Evolutionary conservation across 2,797 vertebrate species (phyloP), one percentile per base, ranked within the genome.

Genomic region (Pangasius larnaudii): DNA sequence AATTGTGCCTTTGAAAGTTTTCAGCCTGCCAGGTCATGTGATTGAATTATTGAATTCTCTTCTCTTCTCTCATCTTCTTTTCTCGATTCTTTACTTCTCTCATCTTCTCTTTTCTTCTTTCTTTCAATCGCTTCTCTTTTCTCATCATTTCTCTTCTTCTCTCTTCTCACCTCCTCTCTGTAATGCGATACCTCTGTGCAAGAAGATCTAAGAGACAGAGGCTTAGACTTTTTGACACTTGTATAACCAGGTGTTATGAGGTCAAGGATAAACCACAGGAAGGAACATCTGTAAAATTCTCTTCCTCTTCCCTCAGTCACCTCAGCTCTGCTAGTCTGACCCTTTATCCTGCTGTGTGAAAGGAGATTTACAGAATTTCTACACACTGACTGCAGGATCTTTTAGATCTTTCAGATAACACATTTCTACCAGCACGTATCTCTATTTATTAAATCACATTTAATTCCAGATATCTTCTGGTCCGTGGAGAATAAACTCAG

Each of bases 181-280:
- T 65, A 49, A 65, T 0, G 1, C 33, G 59, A 83, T 63, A 42
- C 24, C 5, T 63, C 59, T 82, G 58, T 63, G 80, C 5, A 83
- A n/a, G n/a, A 65, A 67, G 81, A 83, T 83, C 81, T 67, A 83
- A 83, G 61, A 81, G 33, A 16, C 78, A 27, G 33, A 42, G 79
- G 33, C 56, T 42, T 27, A 27, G 22, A 83, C 59, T 82, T 63
- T 82, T 0, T 19, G 36, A 65, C 81, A 19, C 27, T 49, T 49
- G 2, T 49, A 4, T 27, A 81, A 42, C 22, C 78, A 65, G 79
- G 42, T 42, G 58, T 49, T 30, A 18, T 0, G 61, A 65, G 61
- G 42, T 83, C 59, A 49, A 42, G 33, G 36, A 59, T 61, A 42
- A 83, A 83, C 39, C 81, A 51, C 61, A 83, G 61, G 81, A 65